Percentiles rank a stretch among this genome's conserved stretches.
phyloP scores from a whole-genome alignment of 2,113 vertebrate genomes.

The Andinoacara biseriatus region DNA sequence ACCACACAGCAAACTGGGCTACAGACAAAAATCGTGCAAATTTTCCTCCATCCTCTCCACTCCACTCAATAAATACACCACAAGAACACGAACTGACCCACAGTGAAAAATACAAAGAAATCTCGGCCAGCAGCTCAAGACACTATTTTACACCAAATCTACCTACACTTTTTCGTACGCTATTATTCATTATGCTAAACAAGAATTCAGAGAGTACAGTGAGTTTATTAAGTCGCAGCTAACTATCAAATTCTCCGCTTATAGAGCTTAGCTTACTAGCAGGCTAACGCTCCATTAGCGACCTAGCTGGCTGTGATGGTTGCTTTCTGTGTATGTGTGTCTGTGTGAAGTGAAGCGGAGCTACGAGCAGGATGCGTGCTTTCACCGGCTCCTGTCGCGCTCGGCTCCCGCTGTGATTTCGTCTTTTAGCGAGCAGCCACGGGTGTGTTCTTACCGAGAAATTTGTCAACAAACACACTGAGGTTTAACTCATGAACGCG shows the following conservation, averaged over 20 bases:
- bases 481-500: slow-evolving; percentile 55
- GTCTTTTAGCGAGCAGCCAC: slow-evolving; percentile 23
- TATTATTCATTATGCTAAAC: not conserved
- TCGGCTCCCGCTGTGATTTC: not conserved
- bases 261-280: not conserved
- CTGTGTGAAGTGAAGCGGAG: slow-evolving; percentile 18
- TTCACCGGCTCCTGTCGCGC: slow-evolving; percentile 16
- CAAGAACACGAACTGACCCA: not conserved
- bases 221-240: not conserved
- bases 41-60: not conserved
- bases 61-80: not conserved
- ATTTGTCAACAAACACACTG: slow-evolving; percentile 62
- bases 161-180: not conserved
- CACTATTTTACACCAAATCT: not conserved
- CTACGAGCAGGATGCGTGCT: slow-evolving; percentile 6
- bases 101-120: not conserved
- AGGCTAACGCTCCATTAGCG: slow-evolving; percentile 49
- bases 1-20: not conserved
- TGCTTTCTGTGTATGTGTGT: slow-evolving; percentile 29
- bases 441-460: slow-evolving; percentile 70
- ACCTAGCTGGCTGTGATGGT: slow-evolving; percentile 16
- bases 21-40: not conserved
- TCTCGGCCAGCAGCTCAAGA: not conserved
- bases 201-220: not conserved
- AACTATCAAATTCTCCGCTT: not conserved